phyloP scores from a whole-genome alignment of 2,797 vertebrate genomes.

The Rhinichthys osculus region DNA sequence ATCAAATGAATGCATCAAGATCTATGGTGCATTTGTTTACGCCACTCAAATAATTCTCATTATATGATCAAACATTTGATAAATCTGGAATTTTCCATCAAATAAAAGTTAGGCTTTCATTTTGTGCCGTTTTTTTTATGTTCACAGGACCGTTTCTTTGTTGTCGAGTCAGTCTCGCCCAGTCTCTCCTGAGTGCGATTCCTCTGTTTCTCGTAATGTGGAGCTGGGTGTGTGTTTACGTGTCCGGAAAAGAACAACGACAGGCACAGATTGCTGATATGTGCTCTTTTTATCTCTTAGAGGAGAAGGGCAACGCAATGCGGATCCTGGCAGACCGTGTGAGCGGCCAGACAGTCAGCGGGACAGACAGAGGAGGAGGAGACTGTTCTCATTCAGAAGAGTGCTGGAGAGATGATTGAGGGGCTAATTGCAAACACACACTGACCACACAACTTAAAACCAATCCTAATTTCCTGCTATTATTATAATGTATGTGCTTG shows the following conservation, averaged over 20 bases:
- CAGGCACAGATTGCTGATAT: conserved; percentile 81
- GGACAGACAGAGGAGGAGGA: conserved; percentile 60
- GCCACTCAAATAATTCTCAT: not conserved
- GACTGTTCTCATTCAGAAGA: conserved; percentile 41
- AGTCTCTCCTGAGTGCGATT: conserved; percentile 16
- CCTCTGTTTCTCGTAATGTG: conserved; percentile 24
- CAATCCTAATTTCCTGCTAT: conserved; percentile 4
- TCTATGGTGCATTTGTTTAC: not conserved
- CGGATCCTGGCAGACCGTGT: conserved; percentile 83
- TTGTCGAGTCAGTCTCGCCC: conserved; percentile 22
- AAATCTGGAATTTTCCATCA: not conserved
- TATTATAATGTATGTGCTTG: conserved; percentile 11
- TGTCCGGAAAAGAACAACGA: conserved; percentile 73
- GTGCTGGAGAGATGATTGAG: conserved; percentile 31
- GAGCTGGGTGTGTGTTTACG: conserved; percentile 56
- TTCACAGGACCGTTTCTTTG: conserved; percentile 42
- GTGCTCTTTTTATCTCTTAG: conserved; percentile 77
- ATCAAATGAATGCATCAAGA: not conserved
- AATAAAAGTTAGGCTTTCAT: conserved; percentile 39
- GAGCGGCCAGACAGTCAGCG: conserved; percentile 81
- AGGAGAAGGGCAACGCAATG: conserved; percentile 83
- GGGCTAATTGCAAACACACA: conserved; percentile 16
- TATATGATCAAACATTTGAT: not conserved
- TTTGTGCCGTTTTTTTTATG: conserved; percentile 55
- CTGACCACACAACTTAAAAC: conserved; percentile 35